phyloP scores from a whole-genome alignment of 1,140 invertebrate genomes.

The Caenorhabditis briggsae region DNA sequence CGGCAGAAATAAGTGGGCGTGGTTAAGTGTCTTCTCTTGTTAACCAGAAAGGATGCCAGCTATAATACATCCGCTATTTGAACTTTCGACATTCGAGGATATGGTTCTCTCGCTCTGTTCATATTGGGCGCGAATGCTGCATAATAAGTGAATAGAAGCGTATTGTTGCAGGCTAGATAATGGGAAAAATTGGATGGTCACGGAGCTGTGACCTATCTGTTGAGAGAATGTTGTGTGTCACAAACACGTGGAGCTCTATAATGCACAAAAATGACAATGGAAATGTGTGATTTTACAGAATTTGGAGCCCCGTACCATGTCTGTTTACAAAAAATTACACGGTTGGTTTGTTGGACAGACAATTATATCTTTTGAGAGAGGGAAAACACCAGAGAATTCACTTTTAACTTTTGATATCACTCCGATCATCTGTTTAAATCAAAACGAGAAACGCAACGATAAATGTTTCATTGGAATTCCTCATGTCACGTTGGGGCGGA shows the following conservation, averaged over 20 bases:
- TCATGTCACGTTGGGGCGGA: not conserved
- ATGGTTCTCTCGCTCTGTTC: conserved; percentile 15
- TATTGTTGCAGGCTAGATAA: conserved; percentile 21
- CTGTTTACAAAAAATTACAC: too few species aligned
- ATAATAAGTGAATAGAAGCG: not conserved
- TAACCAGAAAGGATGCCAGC: not conserved
- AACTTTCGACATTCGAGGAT: not conserved
- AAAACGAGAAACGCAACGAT: too few species aligned
- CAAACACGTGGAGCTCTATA: conserved; percentile 8
- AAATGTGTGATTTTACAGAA: too few species aligned
- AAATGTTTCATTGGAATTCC: too few species aligned
- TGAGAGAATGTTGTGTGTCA: conserved; percentile 5
- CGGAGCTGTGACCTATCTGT: conserved; percentile 29
- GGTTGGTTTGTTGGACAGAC: too few species aligned
- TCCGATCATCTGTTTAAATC: too few species aligned
- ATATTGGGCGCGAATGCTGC: conserved; percentile 7
- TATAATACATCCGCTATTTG: conserved; percentile 17
- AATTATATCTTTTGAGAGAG: too few species aligned
- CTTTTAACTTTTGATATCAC: too few species aligned
- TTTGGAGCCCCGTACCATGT: too few species aligned
- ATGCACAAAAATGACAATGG: too few species aligned
- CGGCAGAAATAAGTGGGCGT: not conserved
- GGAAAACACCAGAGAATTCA: too few species aligned
- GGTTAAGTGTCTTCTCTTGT: not conserved
- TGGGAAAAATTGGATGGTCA: not conserved